phyloP scores from a whole-genome alignment of 2,113 vertebrate species.

The Illadopsis cleaveri region DNA sequence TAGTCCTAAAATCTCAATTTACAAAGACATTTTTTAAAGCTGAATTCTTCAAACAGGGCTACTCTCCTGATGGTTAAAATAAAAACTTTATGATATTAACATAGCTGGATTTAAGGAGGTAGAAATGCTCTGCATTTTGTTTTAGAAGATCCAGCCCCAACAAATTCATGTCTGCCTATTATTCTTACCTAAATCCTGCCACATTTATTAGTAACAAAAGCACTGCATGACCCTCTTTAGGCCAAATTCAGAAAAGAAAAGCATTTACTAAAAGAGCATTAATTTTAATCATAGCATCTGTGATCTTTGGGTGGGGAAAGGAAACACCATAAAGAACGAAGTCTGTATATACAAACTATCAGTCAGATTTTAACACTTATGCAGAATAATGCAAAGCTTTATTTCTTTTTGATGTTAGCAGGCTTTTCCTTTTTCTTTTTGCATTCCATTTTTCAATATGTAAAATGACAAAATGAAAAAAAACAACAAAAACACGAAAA shows the following conservation, averaged over 20 bases:
- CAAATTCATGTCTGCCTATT: background rate
- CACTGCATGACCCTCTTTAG: background rate
- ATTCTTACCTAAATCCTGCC: background rate
- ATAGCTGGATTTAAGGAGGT: background rate
- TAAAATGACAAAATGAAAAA: slow-evolving; percentile 66
- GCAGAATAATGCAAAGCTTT: slow-evolving; percentile 56
- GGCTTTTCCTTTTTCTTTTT: background rate
- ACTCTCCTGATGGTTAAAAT: slow-evolving; percentile 14
- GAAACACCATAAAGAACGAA: slow-evolving; percentile 39
- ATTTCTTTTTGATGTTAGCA: slow-evolving; percentile 40
- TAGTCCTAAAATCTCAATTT: slow-evolving; percentile 66
- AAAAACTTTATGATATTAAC: slow-evolving; percentile 54
- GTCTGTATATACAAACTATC: slow-evolving; percentile 53
- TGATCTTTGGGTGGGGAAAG: slow-evolving; percentile 15
- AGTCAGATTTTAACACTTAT: slow-evolving; percentile 55
- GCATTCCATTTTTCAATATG: slow-evolving; percentile 49
- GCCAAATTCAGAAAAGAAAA: background rate
- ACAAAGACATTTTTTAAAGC: slow-evolving; percentile 66
- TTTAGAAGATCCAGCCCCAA: background rate
- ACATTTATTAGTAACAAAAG: background rate
- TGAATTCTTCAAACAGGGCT: slow-evolving; percentile 37
- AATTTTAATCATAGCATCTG: slow-evolving; percentile 42
- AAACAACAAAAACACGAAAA: slow-evolving; percentile 48
- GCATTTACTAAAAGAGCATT: background rate
- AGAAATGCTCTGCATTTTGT: background rate